Evolutionary conservation across 2,797 vertebrate genomes (phyloP).

Genomic region (Anguilla pacifica): DNA sequence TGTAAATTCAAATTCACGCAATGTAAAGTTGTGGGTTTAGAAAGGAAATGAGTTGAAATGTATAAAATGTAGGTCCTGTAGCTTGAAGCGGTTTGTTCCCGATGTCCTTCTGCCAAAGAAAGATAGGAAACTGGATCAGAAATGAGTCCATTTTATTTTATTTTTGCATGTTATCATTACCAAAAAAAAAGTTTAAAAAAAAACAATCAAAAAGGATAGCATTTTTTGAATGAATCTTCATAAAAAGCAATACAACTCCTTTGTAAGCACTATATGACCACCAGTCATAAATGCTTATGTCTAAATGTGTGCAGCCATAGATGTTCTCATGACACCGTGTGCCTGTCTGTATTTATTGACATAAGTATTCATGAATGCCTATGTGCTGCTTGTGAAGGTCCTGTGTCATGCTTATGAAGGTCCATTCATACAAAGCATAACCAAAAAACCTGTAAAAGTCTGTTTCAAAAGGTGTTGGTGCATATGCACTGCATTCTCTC

Average conservation of each 20-base stretch:
- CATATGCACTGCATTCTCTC: background rate
- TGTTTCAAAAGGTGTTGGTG: background rate
- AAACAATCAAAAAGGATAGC: no score
- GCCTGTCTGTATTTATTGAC: background rate
- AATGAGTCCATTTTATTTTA: background rate
- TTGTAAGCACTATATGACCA: background rate
- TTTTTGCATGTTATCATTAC: slow-evolving; percentile 11
- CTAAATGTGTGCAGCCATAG: no score
- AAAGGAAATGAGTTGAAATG: background rate
- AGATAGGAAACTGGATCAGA: background rate
- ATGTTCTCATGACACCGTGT: background rate
- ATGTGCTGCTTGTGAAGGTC: background rate
- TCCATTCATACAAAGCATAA: background rate
- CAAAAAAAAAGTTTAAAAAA: no score
- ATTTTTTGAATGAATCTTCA: no score
- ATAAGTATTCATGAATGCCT: background rate
- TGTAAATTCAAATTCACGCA: background rate
- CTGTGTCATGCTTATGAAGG: background rate
- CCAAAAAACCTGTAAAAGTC: background rate
- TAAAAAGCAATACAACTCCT: no score
- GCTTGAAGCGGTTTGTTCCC: background rate
- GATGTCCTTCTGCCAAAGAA: background rate
- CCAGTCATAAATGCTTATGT: background rate
- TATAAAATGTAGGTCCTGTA: background rate
- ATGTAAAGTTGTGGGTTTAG: background rate